phyloP scores from a whole-genome alignment of 1,140 invertebrate species.

The Carposina sasakii region DNA sequence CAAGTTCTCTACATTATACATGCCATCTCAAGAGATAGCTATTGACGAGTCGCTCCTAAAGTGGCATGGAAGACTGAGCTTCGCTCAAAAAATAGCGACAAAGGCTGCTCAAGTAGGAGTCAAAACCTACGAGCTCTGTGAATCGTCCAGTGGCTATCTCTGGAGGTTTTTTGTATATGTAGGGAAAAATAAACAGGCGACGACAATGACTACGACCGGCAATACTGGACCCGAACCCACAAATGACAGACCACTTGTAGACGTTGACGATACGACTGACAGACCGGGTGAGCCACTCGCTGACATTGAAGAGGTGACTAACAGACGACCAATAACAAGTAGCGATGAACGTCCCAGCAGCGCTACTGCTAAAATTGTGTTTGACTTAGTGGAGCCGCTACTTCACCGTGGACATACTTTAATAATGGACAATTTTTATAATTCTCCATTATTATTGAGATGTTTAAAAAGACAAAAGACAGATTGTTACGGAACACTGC shows the following conservation, averaged over 20 bases:
- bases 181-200: constrained; percentile 12
- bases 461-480: constrained; percentile 5
- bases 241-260: background rate
- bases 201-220: too few species aligned
- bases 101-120: background rate
- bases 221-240: constrained; percentile 4
- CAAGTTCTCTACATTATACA: constrained; percentile 22
- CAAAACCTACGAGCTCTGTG: constrained; percentile 18
- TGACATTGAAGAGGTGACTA: background rate
- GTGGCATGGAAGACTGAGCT: constrained; percentile 14
- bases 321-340: background rate
- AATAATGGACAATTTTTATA: constrained; percentile 19
- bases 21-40: constrained; percentile 16
- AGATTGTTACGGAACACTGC: constrained; percentile 9
- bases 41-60: constrained; percentile 16
- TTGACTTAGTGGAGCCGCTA: constrained; percentile 2
- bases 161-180: constrained; percentile 18
- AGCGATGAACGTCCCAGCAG: constrained; percentile 7
- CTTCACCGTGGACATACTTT: constrained; percentile 13
- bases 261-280: background rate
- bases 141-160: constrained; percentile 19
- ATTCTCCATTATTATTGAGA: constrained; percentile 4
- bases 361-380: constrained; percentile 6
- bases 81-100: constrained; percentile 2
- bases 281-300: background rate